Percentiles rank a stretch among this genome's conserved stretches.
These are phyloP conservation scores for Mus spicilegus DNA, from an alignment of 2,113 vertebrate genomes.

Conservation along the genomic window DNA sequence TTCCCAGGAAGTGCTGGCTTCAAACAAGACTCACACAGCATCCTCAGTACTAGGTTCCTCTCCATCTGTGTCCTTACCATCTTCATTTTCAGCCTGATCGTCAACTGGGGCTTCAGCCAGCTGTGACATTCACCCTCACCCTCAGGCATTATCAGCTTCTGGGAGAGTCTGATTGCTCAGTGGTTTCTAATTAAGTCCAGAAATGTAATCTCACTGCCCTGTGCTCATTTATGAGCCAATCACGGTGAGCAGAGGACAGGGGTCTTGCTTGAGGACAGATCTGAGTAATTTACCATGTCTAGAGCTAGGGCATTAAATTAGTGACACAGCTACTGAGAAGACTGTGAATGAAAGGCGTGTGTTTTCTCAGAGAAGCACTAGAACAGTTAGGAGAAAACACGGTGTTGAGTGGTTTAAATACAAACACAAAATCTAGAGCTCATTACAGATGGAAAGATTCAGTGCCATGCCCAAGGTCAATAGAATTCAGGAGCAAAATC, in stretches of 20 bases:
- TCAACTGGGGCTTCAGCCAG: background rate
- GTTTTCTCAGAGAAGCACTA: background rate
- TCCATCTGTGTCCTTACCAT: background rate
- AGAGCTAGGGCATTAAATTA: background rate
- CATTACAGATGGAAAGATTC: background rate
- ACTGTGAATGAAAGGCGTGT: background rate
- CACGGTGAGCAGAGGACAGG: background rate
- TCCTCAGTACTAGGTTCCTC: background rate
- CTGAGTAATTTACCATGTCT: background rate
- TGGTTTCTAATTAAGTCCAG: background rate
- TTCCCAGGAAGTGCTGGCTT: background rate
- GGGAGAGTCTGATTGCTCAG: background rate
- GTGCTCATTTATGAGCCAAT: background rate
- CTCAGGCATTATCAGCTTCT: background rate
- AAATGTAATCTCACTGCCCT: background rate
- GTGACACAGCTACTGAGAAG: background rate
- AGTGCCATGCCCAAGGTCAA: background rate
- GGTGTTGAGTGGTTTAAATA: background rate
- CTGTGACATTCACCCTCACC: background rate
- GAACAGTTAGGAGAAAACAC: background rate
- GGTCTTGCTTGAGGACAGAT: background rate
- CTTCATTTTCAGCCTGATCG: background rate
- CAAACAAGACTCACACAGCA: background rate
- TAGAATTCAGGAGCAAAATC: background rate
- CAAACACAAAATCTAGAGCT: background rate